Evolutionary conservation across 2,888 invertebrate species (phyloP).

Genomic region (Diploptera punctata): DNA sequence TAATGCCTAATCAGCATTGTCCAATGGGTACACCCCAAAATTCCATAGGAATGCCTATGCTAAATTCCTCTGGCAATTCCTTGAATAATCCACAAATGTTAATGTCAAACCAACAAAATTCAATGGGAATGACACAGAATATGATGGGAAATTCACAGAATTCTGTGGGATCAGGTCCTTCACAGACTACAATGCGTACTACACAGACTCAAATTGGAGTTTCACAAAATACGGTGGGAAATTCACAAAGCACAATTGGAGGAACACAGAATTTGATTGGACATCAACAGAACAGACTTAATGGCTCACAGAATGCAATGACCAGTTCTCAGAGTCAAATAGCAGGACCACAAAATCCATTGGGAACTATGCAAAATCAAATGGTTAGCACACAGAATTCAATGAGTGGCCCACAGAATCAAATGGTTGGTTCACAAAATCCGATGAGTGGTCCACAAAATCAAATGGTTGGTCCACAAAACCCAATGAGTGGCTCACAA

Average conservation of each 20-base stretch:
- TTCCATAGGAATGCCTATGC: not conserved
- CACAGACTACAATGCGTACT: constrained; percentile 8
- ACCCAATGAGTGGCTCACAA: not conserved
- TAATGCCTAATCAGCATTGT: not conserved
- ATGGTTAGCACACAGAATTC: not conserved
- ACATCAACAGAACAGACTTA: constrained; percentile 11
- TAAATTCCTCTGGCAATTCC: too few relatives aligned
- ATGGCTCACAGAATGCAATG: not conserved
- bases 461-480: constrained; percentile 6
- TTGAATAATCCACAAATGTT: not conserved
- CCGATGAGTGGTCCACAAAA: not conserved
- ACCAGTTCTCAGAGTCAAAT: constrained; percentile 1
- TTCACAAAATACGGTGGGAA: not conserved
- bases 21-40: constrained; percentile 12
- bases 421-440: not conserved
- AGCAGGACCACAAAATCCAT: not conserved
- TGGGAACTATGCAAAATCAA: not conserved
- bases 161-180: not conserved
- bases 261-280: not conserved
- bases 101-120: not conserved
- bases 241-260: not conserved
- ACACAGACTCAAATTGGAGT: not conserved
- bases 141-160: constrained; percentile 18
- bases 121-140: constrained; percentile 9
- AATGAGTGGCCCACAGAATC: constrained; percentile 1